Conservation (phyloP, 2,113 vertebrate genomes). For the Plecotus auritus region DNA sequence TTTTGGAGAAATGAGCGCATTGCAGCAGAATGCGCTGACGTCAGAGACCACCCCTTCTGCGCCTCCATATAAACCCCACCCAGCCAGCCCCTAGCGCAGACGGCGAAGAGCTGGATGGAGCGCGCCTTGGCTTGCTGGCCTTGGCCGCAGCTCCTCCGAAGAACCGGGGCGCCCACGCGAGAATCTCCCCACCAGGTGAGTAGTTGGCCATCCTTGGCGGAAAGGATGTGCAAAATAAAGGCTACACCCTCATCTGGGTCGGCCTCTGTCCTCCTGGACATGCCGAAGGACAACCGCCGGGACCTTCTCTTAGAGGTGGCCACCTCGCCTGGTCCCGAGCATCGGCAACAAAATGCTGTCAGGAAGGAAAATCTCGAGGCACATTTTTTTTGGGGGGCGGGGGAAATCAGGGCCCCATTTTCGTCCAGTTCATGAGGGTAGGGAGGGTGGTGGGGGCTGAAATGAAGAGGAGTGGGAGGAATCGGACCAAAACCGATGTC, state of each 20-base stretch:
- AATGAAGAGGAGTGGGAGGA: not conserved
- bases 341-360: not conserved
- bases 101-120: slow-evolving; percentile 58
- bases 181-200: slow-evolving; percentile 45
- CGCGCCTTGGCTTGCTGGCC: slow-evolving; percentile 57
- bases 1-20: slow-evolving; percentile 77
- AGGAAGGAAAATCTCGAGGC: not conserved
- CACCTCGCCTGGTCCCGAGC: slow-evolving; percentile 20
- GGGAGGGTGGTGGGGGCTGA: not conserved
- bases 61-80: slow-evolving; percentile 74
- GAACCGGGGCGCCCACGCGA: slow-evolving; percentile 14
- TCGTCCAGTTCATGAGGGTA: not conserved
- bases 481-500: not conserved
- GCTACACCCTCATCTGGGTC: not conserved
- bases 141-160: slow-evolving; percentile 32
- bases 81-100: slow-evolving; percentile 71
- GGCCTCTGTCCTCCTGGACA: slow-evolving; percentile 24
- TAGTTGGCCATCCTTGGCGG: slow-evolving; percentile 60
- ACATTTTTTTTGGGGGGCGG: not conserved
- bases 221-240: slow-evolving; percentile 59
- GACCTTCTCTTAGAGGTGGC: not conserved
- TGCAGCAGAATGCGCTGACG: slow-evolving; percentile 77
- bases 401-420: not conserved
- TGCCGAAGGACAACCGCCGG: not conserved
- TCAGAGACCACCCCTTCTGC: slow-evolving; percentile 76